Percentiles rank a stretch among this genome's conserved stretches.
These are phyloP conservation scores for Alviniconcha marisindica DNA, from an alignment of 1,140 invertebrate species.

Conservation along the genomic window DNA sequence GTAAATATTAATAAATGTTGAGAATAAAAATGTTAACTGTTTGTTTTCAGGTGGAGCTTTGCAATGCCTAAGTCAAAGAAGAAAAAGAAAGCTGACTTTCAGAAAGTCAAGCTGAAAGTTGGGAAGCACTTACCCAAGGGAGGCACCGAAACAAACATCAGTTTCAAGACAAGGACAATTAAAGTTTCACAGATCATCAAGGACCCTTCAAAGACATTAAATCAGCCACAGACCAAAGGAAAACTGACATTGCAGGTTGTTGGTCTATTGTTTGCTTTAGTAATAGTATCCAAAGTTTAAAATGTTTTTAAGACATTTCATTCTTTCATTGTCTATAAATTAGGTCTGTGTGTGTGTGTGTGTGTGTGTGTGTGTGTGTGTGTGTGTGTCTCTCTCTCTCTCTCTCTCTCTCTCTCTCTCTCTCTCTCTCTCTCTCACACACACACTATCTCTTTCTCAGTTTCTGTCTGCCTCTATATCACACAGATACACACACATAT, in stretches of 20 bases:
- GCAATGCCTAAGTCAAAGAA: conserved; percentile 23
- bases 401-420: not conserved
- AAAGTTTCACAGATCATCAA: not conserved
- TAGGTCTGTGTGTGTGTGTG: not conserved
- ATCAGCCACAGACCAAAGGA: not conserved
- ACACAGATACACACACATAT: no score
- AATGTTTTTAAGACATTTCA: not conserved
- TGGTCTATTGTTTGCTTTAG: not conserved
- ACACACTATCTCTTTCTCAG: no score
- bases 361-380: not conserved
- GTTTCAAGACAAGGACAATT: conserved; percentile 19
- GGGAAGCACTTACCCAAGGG: not conserved
- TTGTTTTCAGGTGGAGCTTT: not conserved
- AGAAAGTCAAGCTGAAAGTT: conserved; percentile 33
- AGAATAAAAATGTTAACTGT: no score
- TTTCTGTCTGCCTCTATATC: no score
- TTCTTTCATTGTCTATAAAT: no score
- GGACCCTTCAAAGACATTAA: not conserved
- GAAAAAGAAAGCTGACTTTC: conserved; percentile 32
- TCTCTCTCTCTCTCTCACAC: not conserved
- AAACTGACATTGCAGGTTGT: conserved; percentile 12
- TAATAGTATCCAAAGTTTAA: not conserved
- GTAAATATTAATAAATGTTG: no score
- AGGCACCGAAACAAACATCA: conserved; percentile 15
- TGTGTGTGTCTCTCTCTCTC: not conserved